Evolutionary conservation across 1,140 invertebrate genomes (phyloP), one percentile per base, ranked within the genome.

Genomic region (Hypothenemus hampei): DNA sequence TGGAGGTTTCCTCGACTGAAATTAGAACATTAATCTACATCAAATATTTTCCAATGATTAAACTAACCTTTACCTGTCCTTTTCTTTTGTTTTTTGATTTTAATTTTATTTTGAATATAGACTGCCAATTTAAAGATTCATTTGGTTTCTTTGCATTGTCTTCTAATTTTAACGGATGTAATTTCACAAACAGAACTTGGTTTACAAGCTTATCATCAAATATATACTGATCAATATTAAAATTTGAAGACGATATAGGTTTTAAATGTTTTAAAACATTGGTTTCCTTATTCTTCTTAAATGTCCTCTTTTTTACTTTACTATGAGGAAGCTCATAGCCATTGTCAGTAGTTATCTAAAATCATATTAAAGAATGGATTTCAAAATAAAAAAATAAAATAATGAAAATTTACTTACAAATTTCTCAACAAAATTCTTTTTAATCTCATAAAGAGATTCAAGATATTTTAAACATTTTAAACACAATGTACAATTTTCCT

Each of bases 351-450:
- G n/a, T n/a, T n/a, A n/a, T n/a, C n/a, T n/a, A n/a, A n/a, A n/a
- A n/a, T n/a, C n/a, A n/a, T n/a, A n/a, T n/a, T n/a, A n/a, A n/a
- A n/a, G n/a, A n/a, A n/a, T n/a, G n/a, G n/a, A n/a, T n/a, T n/a
- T n/a, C n/a, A n/a, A n/a, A n/a, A n/a, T n/a, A n/a, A n/a, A n/a
- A n/a, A n/a, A n/a, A n/a, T n/a, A n/a, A n/a, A n/a, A n/a, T n/a
- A n/a, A n/a, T n/a, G n/a, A n/a, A n/a, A 22, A 18, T 22, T 40
- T 40, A 50, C 48, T 50, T 50, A 50, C 48, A 41, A 19, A 24
- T 41, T 41, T 50, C 23, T 40, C 41, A 11, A 50, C 13, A 2
- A 50, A 39, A 50, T 50, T 39, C 1, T 5, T 16, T 41, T 41
- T 50, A 40, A 50, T 39, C 22, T 16, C 21, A 13, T 41, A 16